A percentile compares a stretch with the other conserved stretches of the same genome.
Evolutionary conservation across 1,140 invertebrate species (phyloP).

Genomic region (Pomacea maculata): DNA sequence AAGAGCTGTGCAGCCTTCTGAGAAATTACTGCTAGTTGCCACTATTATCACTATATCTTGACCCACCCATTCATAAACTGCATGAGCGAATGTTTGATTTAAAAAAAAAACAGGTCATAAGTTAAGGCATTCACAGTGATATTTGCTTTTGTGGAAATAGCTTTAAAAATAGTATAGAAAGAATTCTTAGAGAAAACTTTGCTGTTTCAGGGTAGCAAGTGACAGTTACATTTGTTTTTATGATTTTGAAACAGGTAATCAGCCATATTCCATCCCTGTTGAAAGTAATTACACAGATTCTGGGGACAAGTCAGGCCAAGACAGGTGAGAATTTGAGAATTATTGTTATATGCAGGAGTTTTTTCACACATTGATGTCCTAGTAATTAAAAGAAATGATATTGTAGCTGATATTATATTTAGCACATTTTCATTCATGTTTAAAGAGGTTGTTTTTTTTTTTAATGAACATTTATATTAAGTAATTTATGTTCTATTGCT

Average conservation of each 20-base stretch:
- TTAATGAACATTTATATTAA: neutral
- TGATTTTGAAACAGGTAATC: conserved; percentile 35
- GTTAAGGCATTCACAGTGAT: too few species aligned
- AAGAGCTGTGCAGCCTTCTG: too few species aligned
- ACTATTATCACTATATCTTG: too few species aligned
- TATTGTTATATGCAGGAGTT: neutral
- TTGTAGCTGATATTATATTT: neutral
- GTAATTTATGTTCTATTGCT: neutral
- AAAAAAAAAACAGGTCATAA: too few species aligned
- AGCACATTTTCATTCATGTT: neutral
- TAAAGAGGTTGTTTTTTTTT: neutral
- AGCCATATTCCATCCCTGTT: conserved; percentile 35
- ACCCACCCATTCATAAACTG: too few species aligned
- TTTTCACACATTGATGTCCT: neutral
- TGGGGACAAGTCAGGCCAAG: conserved; percentile 43
- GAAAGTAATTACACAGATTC: conserved; percentile 31
- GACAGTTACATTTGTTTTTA: conserved; percentile 4
- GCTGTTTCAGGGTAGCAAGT: neutral
- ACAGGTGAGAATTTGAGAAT: conserved; percentile 26
- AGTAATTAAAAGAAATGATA: neutral
- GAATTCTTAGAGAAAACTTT: too few species aligned
- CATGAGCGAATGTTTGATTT: too few species aligned
- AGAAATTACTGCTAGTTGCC: too few species aligned
- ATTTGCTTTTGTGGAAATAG: too few species aligned
- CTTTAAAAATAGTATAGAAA: too few species aligned